Evolutionary conservation across 2,113 vertebrate genomes (phyloP), one percentile per base, ranked within the genome.

Genomic region (Hippocampus mohnikei): DNA sequence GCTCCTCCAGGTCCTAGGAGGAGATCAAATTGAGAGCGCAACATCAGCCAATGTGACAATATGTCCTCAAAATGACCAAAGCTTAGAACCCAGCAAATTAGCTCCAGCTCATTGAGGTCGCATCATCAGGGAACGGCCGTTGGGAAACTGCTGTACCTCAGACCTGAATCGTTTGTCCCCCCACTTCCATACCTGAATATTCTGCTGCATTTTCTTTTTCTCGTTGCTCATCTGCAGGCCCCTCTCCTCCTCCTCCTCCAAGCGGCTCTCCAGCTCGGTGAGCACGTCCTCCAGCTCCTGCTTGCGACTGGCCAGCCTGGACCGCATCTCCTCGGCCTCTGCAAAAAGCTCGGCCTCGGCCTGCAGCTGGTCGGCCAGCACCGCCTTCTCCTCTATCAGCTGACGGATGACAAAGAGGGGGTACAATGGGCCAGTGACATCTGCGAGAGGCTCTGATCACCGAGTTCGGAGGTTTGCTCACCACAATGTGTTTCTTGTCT

Each of bases 291-390:
- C 94, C 71, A 95, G 87, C 83, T 95, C 94, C 78, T 94, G 93
- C 74, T 94, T 94, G 60, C 93, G 88, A 37, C 61, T 89, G 61
- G 92, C 92, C 82, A 95, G 79, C 65, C 93, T 88, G 6, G 93
- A 89, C 56, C 94, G 85, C 90, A 95, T 92, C 84, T 95, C 94
- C 81, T 95, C 94, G 0, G 94, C 94, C 86, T 95, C 94, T 0
- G 94, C 94, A 77, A 94, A 95, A 79, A 95, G 89, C 86, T 95
- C 94, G 0, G 93, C 94, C 85, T 95, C 94, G 0, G 94, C 93
- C 84, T 94, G 94, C 69, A 95, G 91, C 92, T 95, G 94, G 84
- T 95, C 94, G 0, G 94, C 91, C 73, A 95, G 84, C 62, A 95
- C 92, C 0, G 91, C 8, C 73, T 95, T 95, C 81, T 95, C 94